phyloP scores from a whole-genome alignment of 1,140 invertebrate genomes.

The Psilanteris sp. region DNA sequence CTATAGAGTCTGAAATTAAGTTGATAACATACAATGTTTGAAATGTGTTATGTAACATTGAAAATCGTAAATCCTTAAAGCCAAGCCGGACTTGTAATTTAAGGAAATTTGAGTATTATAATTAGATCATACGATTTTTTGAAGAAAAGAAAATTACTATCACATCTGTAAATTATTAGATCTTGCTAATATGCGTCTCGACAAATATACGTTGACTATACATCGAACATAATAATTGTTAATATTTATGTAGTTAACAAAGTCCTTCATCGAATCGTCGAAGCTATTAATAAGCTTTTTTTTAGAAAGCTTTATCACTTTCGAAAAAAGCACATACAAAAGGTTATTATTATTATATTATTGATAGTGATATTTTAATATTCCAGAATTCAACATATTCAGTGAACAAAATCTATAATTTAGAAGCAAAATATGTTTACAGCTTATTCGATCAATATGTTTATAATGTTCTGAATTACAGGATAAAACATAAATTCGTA shows the following conservation, averaged over 20 bases:
- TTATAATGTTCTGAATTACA: too few relatives aligned
- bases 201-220: slow-evolving; percentile 44
- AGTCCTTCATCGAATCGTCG: slow-evolving; percentile 25
- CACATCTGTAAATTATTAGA: slow-evolving; percentile 32
- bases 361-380: too few relatives aligned
- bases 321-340: slow-evolving; percentile 29
- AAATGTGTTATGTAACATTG: slow-evolving; percentile 6
- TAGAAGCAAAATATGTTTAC: too few relatives aligned
- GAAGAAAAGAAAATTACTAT: slow-evolving; percentile 22
- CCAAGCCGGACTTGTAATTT: slow-evolving; percentile 10
- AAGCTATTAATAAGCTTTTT: slow-evolving; percentile 32
- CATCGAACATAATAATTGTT: slow-evolving; percentile 53
- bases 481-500: too few relatives aligned
- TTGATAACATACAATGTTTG: too few relatives aligned
- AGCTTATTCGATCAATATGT: too few relatives aligned
- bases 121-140: slow-evolving; percentile 26
- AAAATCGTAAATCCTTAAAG: slow-evolving; percentile 6
- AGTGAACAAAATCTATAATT: slow-evolving; percentile 15
- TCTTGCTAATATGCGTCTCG: slow-evolving; percentile 29
- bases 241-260: slow-evolving; percentile 46
- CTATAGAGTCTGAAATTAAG: too few relatives aligned
- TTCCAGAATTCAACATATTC: too few relatives aligned
- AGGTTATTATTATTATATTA: slow-evolving; percentile 19
- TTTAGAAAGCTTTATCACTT: slow-evolving; percentile 33
- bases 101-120: slow-evolving; percentile 5